A percentile compares a stretch with the other conserved stretches of the same genome.
Conservation (phyloP, 1,140 invertebrate species). For the Lysiphlebus fabarum region DNA sequence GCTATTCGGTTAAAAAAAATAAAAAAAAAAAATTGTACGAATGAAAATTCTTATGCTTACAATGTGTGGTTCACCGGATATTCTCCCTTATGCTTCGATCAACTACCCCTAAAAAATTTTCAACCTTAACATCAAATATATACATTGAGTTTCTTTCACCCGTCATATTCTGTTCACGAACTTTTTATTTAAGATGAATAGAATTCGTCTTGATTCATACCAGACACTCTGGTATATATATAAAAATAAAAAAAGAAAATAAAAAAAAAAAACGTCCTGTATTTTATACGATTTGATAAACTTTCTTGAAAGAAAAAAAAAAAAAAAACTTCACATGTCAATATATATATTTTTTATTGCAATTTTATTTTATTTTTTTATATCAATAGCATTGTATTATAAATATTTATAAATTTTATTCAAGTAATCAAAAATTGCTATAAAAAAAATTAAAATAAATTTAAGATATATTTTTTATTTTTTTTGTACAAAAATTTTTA, state of each 20-base stretch:
- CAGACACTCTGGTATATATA: neutral
- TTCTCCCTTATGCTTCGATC: neutral
- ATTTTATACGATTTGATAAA: conserved; percentile 3
- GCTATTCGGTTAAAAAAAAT: conserved; percentile 27
- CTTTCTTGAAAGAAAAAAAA: too few relatives aligned
- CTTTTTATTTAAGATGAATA: conserved; percentile 19
- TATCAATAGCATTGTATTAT: too few relatives aligned
- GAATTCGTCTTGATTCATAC: conserved; percentile 20
- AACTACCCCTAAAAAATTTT: too few relatives aligned
- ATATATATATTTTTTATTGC: too few relatives aligned
- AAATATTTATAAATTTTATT: too few relatives aligned
- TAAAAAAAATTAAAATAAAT: too few relatives aligned
- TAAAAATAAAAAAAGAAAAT: neutral
- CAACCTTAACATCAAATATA: neutral
- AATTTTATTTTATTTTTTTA: too few relatives aligned
- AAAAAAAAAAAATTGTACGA: too few relatives aligned
- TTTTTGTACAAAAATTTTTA: too few relatives aligned
- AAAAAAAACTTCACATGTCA: too few relatives aligned
- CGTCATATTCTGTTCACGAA: conserved; percentile 21
- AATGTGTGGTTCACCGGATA: conserved; percentile 17
- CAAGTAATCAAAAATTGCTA: too few relatives aligned
- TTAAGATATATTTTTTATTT: too few relatives aligned
- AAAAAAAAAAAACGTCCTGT: conserved; percentile 1
- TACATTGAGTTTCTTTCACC: neutral
- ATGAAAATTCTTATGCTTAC: conserved; percentile 3